A percentile compares a stretch with the other conserved stretches of the same genome.
phyloP scores from a whole-genome alignment of 2,797 vertebrate species.

The Microctenopoma stevenorrisi region DNA sequence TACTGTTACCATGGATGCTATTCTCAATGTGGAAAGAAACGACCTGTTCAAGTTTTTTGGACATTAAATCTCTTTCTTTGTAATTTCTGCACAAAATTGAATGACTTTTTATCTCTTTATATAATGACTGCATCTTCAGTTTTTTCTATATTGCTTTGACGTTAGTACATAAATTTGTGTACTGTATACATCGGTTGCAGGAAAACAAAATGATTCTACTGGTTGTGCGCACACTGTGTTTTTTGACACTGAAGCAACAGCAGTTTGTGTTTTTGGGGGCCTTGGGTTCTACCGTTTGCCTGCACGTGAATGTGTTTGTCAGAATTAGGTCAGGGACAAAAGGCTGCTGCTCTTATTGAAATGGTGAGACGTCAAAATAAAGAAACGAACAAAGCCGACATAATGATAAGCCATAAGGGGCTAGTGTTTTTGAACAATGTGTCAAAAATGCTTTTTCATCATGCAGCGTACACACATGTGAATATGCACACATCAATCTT shows the following conservation, averaged over 20 bases:
- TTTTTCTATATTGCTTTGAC: too few relatives aligned
- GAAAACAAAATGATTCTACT: constrained; percentile 9
- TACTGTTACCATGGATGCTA: too few relatives aligned
- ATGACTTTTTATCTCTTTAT: too few relatives aligned
- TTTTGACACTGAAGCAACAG: constrained; percentile 13
- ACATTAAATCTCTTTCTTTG: too few relatives aligned
- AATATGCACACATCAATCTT: constrained; percentile 52
- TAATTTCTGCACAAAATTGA: too few relatives aligned
- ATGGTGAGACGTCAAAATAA: constrained; percentile 76
- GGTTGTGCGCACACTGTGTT: constrained; percentile 27
- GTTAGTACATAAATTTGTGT: too few relatives aligned
- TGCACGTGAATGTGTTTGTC: constrained; percentile 75
- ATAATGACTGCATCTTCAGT: too few relatives aligned
- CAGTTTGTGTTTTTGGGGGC: constrained; percentile 25
- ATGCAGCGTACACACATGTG: constrained; percentile 32
- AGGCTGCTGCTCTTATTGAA: constrained; percentile 73
- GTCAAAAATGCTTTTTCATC: constrained; percentile 73
- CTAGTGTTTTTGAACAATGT: constrained; percentile 77
- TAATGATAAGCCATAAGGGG: constrained; percentile 76
- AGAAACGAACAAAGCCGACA: constrained; percentile 72
- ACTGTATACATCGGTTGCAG: neutral
- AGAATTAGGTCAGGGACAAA: constrained; percentile 88
- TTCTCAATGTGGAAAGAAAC: too few relatives aligned
- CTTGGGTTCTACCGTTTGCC: constrained; percentile 47
- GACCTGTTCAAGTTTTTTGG: too few relatives aligned